Evolutionary conservation across 2,113 vertebrate genomes (phyloP), one percentile per base, ranked within the genome.

Genomic region (Burhinus bistriatus): DNA sequence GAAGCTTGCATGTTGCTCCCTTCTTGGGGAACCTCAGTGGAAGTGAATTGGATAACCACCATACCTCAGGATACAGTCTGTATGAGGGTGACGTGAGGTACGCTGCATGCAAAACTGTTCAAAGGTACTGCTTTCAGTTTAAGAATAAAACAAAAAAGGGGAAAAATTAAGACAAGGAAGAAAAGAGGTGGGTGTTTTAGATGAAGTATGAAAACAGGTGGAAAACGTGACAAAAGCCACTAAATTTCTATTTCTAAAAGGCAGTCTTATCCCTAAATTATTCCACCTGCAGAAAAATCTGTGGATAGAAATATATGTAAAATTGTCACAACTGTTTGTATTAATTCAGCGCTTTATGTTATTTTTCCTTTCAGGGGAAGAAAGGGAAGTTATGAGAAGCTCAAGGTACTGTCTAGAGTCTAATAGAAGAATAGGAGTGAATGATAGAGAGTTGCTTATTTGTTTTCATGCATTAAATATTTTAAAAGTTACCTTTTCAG

Each of bases 361-460:
- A 44, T 66, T 89, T 93, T 89, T 85, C 38, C 85, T 97, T 97
- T 72, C 96, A 97, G 97, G 94, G 76, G 75, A 51, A 96, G 89
- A 91, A 87, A 83, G 87, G 42, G 70, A 91, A 76, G 59, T 38
- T 64, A 9, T 25, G 27, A 94, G 91, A 89, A 90, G 90, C 66
- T 47, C 36, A 30, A 91, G 73, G 54, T 79, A 22, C 64, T 94
- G 34, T 29, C 70, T 88, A 79, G 66, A 87, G 54, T 58, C 54
- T 73, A 22, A 68, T 0, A 44, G 6, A 9, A 93, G 81, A 76
- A 8, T 8, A 90, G 21, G 82, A 83, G 78, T 32, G n/a, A 86
- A 6, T 9, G 29, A 12, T 9, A 29, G 57, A 84, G 65, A 19
- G 62, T 72, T 76, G 12, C 47, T 89, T 78, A 2, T 71, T 92